These are phyloP conservation scores for Drosophila setosimentum DNA, from an alignment of 2,888 invertebrate species.

Conservation along the genomic window DNA sequence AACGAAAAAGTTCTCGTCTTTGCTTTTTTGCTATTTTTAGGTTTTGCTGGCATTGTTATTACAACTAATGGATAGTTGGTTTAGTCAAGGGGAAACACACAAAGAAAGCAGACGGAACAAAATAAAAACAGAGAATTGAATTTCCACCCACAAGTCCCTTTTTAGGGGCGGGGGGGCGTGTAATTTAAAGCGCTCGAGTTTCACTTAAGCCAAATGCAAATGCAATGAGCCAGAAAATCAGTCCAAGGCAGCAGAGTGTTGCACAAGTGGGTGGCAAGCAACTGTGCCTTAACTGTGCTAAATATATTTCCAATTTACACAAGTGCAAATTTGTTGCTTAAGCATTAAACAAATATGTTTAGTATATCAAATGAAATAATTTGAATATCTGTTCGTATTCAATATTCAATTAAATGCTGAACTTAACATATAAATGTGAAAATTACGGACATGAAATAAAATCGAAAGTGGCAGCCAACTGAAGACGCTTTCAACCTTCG, in stretches of 20 bases:
- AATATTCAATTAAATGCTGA: background rate
- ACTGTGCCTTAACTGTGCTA: slow-evolving; percentile 8
- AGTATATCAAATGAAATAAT: background rate
- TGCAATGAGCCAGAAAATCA: slow-evolving; percentile 78
- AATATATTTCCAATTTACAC: slow-evolving; percentile 5
- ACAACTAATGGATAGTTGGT: slow-evolving; percentile 68
- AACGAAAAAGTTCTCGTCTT: slow-evolving; percentile 25
- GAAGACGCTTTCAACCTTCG: background rate
- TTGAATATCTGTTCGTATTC: background rate
- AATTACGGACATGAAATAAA: background rate
- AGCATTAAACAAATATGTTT: background rate
- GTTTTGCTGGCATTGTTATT: slow-evolving; percentile 58
- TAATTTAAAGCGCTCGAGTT: slow-evolving; percentile 71
- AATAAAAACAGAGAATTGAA: slow-evolving; percentile 3
- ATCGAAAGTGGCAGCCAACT: background rate
- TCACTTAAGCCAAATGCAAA: slow-evolving; percentile 68
- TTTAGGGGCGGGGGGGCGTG: slow-evolving; percentile 18
- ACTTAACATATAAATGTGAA: background rate
- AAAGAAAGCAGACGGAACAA: background rate
- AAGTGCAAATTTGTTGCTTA: background rate
- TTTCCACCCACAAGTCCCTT: background rate
- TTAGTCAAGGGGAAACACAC: slow-evolving; percentile 17
- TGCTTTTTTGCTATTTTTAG: background rate
- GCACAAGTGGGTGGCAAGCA: slow-evolving; percentile 33
- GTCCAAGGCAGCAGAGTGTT: slow-evolving; percentile 40